Base-by-base conservation (phyloP, 1,140 invertebrate genomes). In the Conus betulinus region DNA sequence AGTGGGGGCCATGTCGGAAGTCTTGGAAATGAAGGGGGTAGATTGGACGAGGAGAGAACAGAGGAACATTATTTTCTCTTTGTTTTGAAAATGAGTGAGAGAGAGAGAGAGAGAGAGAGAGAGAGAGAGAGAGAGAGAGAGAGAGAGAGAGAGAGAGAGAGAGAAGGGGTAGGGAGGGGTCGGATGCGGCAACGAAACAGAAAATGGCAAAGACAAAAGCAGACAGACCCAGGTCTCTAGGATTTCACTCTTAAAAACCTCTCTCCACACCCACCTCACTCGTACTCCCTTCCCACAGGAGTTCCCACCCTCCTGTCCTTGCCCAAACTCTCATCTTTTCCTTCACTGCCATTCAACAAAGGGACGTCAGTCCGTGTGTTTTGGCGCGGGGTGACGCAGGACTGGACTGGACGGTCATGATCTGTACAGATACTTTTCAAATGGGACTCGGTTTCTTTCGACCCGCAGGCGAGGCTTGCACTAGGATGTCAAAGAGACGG, bases 361-460 rank as follows among this genome's bases (percentile, higher is more conserved):
- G n/a, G n/a, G n/a, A n/a, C n/a, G n/a, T n/a, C n/a, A n/a, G n/a
- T n/a, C n/a, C n/a, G n/a, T n/a, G n/a, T n/a, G n/a, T n/a, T n/a
- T n/a, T n/a, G n/a, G n/a, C n/a, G n/a, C n/a, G n/a, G n/a, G n/a
- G n/a, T n/a, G 55, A 7, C 55, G 55, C 13, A 13, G 55, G 6
- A 13, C 55, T 7, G 13, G 55, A 85, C 17, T 39, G 84, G 84
- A 74, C 51, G 84, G 71, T 85, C 63, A 85, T 85, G 52, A 85
- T 74, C 67, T 74, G 17, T 39, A 39, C 20, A 74, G 52, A n/a
- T n/a, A 23, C 63, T 27, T 71, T 85, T 67, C 84, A 74, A 74
- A 74, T 85, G 84, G 63, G 39, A 51, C 13, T 57, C 13, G 55
- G 13, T 57, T 13, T 71, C 8, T 71, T 71, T 71, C 67, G 67